Conservation (phyloP, 2,888 invertebrate genomes). For the Gonocerus acuteangulatus region DNA sequence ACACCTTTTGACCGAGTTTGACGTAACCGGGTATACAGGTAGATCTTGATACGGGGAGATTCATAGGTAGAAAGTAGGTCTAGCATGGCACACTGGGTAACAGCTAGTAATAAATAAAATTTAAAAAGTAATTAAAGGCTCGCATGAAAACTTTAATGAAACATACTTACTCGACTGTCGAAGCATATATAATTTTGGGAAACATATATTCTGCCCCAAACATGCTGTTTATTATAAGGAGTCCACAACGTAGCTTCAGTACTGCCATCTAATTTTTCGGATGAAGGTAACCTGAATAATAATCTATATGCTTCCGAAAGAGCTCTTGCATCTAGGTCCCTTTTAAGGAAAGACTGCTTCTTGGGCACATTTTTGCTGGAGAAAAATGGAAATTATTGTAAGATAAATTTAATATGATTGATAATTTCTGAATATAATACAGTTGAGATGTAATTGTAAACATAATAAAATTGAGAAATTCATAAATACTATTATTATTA, state of each 20-base stretch:
- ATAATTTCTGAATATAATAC: not conserved
- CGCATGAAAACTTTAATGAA: too few species aligned
- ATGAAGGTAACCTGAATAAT: slow-evolving; percentile 74
- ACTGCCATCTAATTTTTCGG: slow-evolving; percentile 89
- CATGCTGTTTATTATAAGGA: slow-evolving; percentile 85
- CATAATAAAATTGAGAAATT: not conserved
- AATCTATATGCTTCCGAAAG: slow-evolving; percentile 86
- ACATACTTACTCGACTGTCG: slow-evolving; percentile 74
- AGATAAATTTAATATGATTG: too few species aligned
- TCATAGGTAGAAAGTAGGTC: too few species aligned
- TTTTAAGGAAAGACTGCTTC: slow-evolving; percentile 82
- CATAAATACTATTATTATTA: not conserved
- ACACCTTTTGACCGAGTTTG: too few species aligned
- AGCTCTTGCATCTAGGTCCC: slow-evolving; percentile 89
- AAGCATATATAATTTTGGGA: slow-evolving; percentile 95
- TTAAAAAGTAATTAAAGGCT: too few species aligned
- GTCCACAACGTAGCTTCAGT: slow-evolving; percentile 89
- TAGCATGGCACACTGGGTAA: too few species aligned
- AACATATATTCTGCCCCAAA: slow-evolving; percentile 79
- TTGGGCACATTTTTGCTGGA: slow-evolving; percentile 75
- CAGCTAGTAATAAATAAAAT: too few species aligned
- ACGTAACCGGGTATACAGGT: too few species aligned
- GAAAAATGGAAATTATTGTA: too few species aligned
- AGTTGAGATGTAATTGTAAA: not conserved
- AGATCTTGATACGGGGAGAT: too few species aligned